phyloP scores from a whole-genome alignment of 2,888 invertebrate species.

The Ophion costatus region DNA sequence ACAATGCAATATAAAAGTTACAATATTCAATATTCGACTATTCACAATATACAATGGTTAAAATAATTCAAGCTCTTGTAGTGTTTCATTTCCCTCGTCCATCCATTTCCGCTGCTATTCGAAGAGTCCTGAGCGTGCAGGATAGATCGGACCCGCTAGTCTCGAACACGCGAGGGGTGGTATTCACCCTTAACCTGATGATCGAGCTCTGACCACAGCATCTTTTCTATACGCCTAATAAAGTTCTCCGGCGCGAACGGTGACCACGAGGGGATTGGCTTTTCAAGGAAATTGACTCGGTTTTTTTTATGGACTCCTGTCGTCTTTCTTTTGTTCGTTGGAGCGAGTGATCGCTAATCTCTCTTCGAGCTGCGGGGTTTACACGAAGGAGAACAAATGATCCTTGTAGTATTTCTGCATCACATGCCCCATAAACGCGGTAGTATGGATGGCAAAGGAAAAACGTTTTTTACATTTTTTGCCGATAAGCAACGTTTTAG shows the following conservation, averaged over 20 bases:
- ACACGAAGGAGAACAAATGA: background rate
- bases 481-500: background rate
- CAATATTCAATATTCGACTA: no score
- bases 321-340: conserved; percentile 45
- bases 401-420: background rate
- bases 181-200: background rate
- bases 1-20: no score
- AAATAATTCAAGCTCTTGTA: background rate
- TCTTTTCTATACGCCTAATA: conserved; percentile 72
- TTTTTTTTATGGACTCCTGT: conserved; percentile 31
- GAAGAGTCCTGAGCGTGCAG: background rate
- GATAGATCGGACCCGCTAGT: background rate
- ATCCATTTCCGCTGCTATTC: background rate
- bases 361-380: conserved; percentile 41
- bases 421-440: background rate
- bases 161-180: conserved; percentile 23
- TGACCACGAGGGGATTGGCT: conserved; percentile 65
- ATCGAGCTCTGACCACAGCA: conserved; percentile 46
- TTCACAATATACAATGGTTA: background rate
- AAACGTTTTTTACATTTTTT: background rate
- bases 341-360: conserved; percentile 59
- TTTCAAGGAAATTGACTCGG: conserved; percentile 57
- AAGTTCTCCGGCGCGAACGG: conserved; percentile 66
- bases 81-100: background rate
- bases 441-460: background rate